Conservation (phyloP, 2,888 invertebrate genomes). For the Drosophila picticornis region DNA sequence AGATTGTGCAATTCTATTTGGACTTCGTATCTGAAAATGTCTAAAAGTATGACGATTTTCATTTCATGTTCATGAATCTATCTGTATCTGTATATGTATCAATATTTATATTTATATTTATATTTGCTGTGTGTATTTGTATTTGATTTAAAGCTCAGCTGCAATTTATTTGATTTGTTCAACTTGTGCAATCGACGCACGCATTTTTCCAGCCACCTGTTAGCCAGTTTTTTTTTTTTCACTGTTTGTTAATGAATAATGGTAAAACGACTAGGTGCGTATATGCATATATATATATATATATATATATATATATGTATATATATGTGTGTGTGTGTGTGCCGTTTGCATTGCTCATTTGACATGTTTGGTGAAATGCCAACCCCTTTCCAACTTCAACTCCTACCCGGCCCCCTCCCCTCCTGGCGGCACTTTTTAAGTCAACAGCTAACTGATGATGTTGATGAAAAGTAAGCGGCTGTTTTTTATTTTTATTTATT, state of each 20-base stretch:
- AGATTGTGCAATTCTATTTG: conserved; percentile 40
- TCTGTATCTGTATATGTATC: background rate
- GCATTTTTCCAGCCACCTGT: conserved; percentile 44
- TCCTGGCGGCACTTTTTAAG: conserved; percentile 57
- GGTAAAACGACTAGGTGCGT: conserved; percentile 17
- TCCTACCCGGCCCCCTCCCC: background rate
- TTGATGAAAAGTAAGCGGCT: conserved; percentile 58
- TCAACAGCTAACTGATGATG: conserved; percentile 53
- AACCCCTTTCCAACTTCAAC: background rate
- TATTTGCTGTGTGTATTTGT: background rate
- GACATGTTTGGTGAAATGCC: conserved; percentile 61
- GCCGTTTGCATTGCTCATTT: conserved; percentile 38
- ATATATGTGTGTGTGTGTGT: background rate
- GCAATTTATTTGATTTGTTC: conserved; percentile 32
- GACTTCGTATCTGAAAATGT: conserved; percentile 12
- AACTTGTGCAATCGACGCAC: conserved; percentile 46
- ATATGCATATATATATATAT: background rate
- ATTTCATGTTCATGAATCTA: conserved; percentile 15
- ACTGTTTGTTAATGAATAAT: conserved; percentile 40
- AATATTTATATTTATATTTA: background rate
- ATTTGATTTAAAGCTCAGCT: conserved; percentile 44
- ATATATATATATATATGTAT: background rate
- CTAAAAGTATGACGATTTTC: conserved; percentile 20
- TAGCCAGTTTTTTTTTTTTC: conserved; percentile 18
- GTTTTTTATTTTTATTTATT: background rate